Evolutionary conservation across 2,797 vertebrate genomes (phyloP).

Genomic region (Sciurus vulgaris): DNA sequence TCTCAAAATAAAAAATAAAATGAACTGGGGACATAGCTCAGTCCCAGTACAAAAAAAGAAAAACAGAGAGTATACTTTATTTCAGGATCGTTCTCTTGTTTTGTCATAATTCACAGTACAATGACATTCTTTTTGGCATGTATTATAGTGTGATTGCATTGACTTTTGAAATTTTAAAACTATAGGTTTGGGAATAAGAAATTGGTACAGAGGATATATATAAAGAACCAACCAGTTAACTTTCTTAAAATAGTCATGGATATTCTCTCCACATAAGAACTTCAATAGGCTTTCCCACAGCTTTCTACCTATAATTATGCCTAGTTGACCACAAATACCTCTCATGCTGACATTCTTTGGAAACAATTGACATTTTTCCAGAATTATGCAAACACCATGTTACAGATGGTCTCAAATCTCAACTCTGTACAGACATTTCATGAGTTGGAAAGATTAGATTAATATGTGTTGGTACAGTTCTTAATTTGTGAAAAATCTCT

Average conservation of each 20-base stretch:
- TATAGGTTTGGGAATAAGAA: not conserved
- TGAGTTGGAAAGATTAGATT: slow-evolving; percentile 24
- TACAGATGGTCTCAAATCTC: slow-evolving; percentile 11
- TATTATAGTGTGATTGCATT: not conserved
- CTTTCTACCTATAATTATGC: not conserved
- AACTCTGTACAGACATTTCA: slow-evolving; percentile 58
- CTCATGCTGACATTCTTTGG: not conserved
- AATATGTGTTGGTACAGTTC: not conserved
- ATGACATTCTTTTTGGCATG: not conserved
- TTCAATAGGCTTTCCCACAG: not conserved
- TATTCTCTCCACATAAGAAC: not conserved
- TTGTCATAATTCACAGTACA: slow-evolving; percentile 13
- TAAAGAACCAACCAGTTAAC: not conserved
- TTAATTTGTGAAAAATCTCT: slow-evolving; percentile 35
- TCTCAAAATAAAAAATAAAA: too few species aligned
- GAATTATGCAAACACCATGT: not conserved
- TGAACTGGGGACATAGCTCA: too few species aligned
- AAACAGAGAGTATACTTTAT: too few species aligned
- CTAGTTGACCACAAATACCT: not conserved
- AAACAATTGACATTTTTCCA: slow-evolving; percentile 1
- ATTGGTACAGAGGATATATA: not conserved
- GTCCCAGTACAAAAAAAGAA: too few species aligned
- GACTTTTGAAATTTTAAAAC: not conserved
- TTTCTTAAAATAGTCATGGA: not conserved
- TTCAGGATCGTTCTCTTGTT: not conserved